Evolutionary conservation across 2,888 invertebrate genomes (phyloP).

Genomic region (Pachymerium ferrugineum): DNA sequence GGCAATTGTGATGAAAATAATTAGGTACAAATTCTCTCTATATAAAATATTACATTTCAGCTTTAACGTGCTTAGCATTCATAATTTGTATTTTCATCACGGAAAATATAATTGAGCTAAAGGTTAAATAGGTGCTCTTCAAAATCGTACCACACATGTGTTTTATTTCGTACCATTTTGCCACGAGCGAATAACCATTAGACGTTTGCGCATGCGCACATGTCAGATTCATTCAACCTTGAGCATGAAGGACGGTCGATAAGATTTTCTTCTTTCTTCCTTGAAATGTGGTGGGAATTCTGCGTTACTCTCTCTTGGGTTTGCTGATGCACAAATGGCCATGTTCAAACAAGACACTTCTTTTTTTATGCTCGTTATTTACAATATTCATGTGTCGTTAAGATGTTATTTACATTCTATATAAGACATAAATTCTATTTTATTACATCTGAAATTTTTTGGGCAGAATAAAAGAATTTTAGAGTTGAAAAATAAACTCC

Average conservation of each 20-base stretch:
- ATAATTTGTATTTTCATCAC: no score
- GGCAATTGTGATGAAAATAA: no score
- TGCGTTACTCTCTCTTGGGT: not conserved
- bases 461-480: no score
- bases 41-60: no score
- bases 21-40: no score
- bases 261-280: constrained; percentile 23
- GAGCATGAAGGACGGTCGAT: constrained; percentile 25
- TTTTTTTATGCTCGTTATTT: no score
- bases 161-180: constrained; percentile 7
- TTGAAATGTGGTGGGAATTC: constrained; percentile 16
- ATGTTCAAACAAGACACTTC: constrained; percentile 20
- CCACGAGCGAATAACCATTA: not conserved
- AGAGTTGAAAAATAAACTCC: no score
- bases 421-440: not conserved
- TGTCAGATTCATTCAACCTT: constrained; percentile 20
- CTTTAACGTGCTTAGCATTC: no score
- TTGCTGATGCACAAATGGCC: not conserved
- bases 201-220: not conserved
- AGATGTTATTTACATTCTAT: not conserved
- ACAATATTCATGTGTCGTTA: constrained; percentile 6
- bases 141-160: not conserved
- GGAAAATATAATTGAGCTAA: not conserved
- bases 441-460: not conserved
- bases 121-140: not conserved